Base-by-base conservation (phyloP, 30 jellyfish, hydroid and myxozoan species). In the Chrysaora quinquecirrha region DNA sequence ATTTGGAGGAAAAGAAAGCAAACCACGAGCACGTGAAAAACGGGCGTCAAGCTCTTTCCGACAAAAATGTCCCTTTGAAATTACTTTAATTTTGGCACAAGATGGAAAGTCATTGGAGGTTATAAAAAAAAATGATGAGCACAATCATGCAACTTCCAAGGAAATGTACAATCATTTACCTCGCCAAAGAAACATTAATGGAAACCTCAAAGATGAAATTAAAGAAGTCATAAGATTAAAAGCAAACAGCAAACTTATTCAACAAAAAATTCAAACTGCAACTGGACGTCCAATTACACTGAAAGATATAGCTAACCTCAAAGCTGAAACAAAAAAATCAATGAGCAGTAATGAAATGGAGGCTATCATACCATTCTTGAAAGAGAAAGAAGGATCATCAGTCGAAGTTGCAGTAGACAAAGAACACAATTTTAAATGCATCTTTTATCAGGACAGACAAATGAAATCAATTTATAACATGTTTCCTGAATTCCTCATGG, bases 401-500 rank as follows among this genome's bases (percentile, higher is more conserved):
- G 52, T 80, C 3, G 88, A 80, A 46, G 87, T 80, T 43, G 35
- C 62, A 1, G 71, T 80, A 58, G 78, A 66, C 48, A 88, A 80
- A 34, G 56, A 80, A 28, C 0, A 30, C 0, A 68, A 62, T 24
- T 68, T 80, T 24, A 68, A 62, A 34, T 34, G 87, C 33, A 21
- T 80, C 20, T 62, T 64, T 18, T 83, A 70, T 58, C 94, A 83
- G 38, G 94, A 83, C 60, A 18, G 71, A 23, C 58, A 31, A 27
- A 83, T 83, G 94, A 30, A 27, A 52, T 14, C 34, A 4, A 56
- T 70, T 19, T 83, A 66, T 28, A n/a, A 27, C 10, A 22, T 22
- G 28, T 83, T 83, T 35, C 89, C 94, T 1, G 94, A 83, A 71
- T 34, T 83, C 12, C 18, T 83, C 21, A 25, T 83, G 50, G 89